A percentile compares a stretch with the other conserved stretches of the same genome.
Evolutionary conservation across 2,888 invertebrate species (phyloP).

Genomic region (Dusona sp.): DNA sequence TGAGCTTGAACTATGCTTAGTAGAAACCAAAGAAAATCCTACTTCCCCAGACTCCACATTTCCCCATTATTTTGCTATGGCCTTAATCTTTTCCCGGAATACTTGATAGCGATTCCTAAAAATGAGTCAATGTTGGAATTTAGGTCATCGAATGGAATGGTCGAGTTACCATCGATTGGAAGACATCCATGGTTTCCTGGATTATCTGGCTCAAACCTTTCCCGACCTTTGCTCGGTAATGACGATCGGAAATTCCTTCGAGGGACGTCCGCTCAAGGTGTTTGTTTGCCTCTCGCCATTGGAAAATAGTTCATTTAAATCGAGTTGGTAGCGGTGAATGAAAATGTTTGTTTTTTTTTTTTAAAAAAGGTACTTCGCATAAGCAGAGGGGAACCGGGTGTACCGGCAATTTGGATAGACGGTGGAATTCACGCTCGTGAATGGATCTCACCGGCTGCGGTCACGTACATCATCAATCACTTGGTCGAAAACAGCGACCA

Average conservation of each 20-base stretch:
- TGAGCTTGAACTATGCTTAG: slow-evolving; percentile 70
- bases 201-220: slow-evolving; percentile 89
- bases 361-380: slow-evolving; percentile 85
- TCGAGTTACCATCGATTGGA: slow-evolving; percentile 90
- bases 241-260: slow-evolving; percentile 90
- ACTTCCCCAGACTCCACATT: not conserved
- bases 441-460: slow-evolving; percentile 94
- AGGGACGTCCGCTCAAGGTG: slow-evolving; percentile 90
- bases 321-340: not conserved
- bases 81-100: not conserved
- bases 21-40: slow-evolving; percentile 2
- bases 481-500: slow-evolving; percentile 89
- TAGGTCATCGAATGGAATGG: slow-evolving; percentile 90
- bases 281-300: not conserved
- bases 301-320: not conserved
- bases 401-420: slow-evolving; percentile 90
- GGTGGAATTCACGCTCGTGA: slow-evolving; percentile 95
- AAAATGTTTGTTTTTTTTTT: not conserved
- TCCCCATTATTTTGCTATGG: not conserved
- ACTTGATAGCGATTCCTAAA: not conserved
- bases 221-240: slow-evolving; percentile 90
- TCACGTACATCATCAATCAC: slow-evolving; percentile 91
- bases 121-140: slow-evolving; percentile 38
- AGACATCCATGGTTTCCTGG: slow-evolving; percentile 90
- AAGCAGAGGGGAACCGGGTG: slow-evolving; percentile 88